Percentiles rank a stretch among this genome's conserved stretches.
These are phyloP conservation scores for Myotis vivesi DNA, from an alignment of 2,797 vertebrate genomes.

Conservation along the genomic window DNA sequence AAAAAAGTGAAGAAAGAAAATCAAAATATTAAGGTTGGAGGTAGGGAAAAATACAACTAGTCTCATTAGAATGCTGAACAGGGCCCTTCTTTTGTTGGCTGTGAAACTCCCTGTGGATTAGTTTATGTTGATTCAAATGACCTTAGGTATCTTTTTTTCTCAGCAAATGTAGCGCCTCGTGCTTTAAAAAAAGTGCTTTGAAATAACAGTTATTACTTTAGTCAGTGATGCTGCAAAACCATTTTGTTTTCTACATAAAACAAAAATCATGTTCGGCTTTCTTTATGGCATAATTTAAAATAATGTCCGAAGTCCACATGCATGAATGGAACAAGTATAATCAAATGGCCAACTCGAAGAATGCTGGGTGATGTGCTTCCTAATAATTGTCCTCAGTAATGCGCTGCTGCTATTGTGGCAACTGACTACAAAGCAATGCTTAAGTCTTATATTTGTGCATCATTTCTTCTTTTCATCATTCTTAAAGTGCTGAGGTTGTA, in stretches of 20 bases:
- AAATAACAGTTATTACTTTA: slow-evolving; percentile 52
- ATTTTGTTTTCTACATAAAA: slow-evolving; percentile 43
- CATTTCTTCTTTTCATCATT: neutral
- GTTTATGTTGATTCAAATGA: neutral
- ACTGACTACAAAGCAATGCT: neutral
- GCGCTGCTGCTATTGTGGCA: neutral
- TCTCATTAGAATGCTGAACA: neutral
- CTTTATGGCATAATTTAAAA: slow-evolving; percentile 20
- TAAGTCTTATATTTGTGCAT: neutral
- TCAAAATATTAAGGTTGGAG: neutral
- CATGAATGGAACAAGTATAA: neutral
- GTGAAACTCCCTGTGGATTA: neutral
- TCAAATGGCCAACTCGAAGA: neutral
- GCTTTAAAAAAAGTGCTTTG: slow-evolving; percentile 37
- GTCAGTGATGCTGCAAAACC: slow-evolving; percentile 42
- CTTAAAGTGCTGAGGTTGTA: neutral
- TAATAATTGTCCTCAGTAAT: neutral
- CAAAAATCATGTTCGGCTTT: neutral
- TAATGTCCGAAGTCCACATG: neutral
- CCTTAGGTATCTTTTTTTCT: neutral
- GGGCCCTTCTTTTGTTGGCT: neutral
- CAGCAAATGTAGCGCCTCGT: neutral
- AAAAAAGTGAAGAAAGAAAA: neutral
- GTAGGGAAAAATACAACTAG: neutral
- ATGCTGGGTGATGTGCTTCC: neutral